Evolutionary conservation across 1,140 invertebrate species (phyloP).

Genomic region (Elymnias hypermnestra): DNA sequence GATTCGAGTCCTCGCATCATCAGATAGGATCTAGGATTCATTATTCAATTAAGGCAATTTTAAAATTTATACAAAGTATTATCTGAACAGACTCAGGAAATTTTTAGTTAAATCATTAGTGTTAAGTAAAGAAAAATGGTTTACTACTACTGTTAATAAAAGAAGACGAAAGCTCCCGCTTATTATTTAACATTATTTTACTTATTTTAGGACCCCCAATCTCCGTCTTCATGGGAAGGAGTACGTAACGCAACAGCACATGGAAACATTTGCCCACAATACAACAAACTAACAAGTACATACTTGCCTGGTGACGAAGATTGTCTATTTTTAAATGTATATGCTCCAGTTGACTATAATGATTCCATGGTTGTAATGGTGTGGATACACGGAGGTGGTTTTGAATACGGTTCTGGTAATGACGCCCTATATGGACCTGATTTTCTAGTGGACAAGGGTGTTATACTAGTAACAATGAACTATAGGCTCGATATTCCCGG

Average conservation of each 20-base stretch:
- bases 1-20: no score
- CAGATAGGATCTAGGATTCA: background rate
- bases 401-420: slow-evolving; percentile 28
- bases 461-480: slow-evolving; percentile 82
- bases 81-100: background rate
- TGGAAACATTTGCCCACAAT: slow-evolving; percentile 41
- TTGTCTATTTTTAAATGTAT: slow-evolving; percentile 68
- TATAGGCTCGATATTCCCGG: slow-evolving; percentile 82
- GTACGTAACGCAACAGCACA: slow-evolving; percentile 33
- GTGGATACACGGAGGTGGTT: slow-evolving; percentile 75
- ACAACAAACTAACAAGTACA: slow-evolving; percentile 27
- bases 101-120: no score
- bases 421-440: slow-evolving; percentile 77
- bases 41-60: background rate
- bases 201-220: slow-evolving; percentile 59
- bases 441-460: slow-evolving; percentile 78
- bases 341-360: slow-evolving; percentile 40
- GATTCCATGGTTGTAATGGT: slow-evolving; percentile 61
- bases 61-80: background rate
- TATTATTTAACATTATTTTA: no score
- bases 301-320: slow-evolving; percentile 48
- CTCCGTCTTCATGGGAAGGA: slow-evolving; percentile 40
- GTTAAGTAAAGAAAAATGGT: no score
- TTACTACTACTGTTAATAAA: no score
- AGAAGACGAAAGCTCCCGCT: no score